phyloP scores from a whole-genome alignment of 2,888 invertebrate species.

The Ophioninae sp. region DNA sequence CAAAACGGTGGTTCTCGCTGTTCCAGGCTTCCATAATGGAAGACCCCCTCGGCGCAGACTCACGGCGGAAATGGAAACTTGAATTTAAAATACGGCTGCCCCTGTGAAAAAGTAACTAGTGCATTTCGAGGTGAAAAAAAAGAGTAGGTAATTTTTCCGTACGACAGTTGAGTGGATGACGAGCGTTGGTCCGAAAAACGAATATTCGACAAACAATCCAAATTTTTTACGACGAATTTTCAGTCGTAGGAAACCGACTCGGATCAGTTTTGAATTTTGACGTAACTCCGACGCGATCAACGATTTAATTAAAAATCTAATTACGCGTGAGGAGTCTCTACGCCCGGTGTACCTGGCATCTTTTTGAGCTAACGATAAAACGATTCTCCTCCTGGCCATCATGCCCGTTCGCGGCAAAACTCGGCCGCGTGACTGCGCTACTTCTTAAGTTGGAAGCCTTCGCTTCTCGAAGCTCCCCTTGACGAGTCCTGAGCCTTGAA shows the following conservation, averaged over 20 bases:
- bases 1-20: constrained; percentile 50
- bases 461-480: no score
- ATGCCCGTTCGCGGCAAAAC: constrained; percentile 54
- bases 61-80: constrained; percentile 10
- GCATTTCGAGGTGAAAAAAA: not conserved
- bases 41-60: constrained; percentile 1
- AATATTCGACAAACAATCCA: not conserved
- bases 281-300: constrained; percentile 64
- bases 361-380: constrained; percentile 78
- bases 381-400: constrained; percentile 70
- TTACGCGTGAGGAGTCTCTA: constrained; percentile 76
- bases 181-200: not conserved
- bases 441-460: not conserved
- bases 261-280: not conserved
- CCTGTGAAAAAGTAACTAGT: not conserved
- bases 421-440: not conserved
- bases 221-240: not conserved
- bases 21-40: constrained; percentile 3
- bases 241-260: no score
- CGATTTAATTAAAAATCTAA: constrained; percentile 80
- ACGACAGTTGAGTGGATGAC: not conserved
- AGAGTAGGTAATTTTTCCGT: not conserved
- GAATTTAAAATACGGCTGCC: constrained; percentile 1
- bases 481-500: no score
- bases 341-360: constrained; percentile 67